phyloP scores from a whole-genome alignment of 2,888 invertebrate genomes.

The Tinea pellionella region DNA sequence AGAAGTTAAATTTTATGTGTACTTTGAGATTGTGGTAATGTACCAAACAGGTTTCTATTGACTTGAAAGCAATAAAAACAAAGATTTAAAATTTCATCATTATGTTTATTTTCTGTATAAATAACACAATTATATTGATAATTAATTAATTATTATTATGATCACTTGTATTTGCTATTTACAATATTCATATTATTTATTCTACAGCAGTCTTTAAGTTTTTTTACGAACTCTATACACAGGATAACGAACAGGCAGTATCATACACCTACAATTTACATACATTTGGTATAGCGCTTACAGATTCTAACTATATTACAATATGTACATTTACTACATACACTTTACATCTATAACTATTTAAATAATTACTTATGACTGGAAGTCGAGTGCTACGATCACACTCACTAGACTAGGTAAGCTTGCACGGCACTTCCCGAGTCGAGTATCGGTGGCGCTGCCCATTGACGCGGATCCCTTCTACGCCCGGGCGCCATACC shows the following conservation, averaged over 20 bases:
- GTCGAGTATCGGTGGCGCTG: conserved; percentile 59
- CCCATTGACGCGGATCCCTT: conserved; percentile 58
- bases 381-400: conserved; percentile 40
- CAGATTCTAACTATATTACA: conserved; percentile 48
- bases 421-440: conserved; percentile 71
- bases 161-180: conserved; percentile 67
- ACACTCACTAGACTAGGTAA: conserved; percentile 73
- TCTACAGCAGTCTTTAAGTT: conserved; percentile 72
- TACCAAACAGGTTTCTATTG: neutral
- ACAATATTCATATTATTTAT: conserved; percentile 53
- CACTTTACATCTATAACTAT: conserved; percentile 17
- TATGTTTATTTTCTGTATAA: conserved; percentile 61
- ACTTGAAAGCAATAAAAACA: neutral
- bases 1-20: too few relatives aligned
- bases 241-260: conserved; percentile 67
- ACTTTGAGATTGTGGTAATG: too few relatives aligned
- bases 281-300: conserved; percentile 69
- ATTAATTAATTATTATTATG: conserved; percentile 56
- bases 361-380: conserved; percentile 52
- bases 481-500: conserved; percentile 67
- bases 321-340: conserved; percentile 56
- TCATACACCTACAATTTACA: conserved; percentile 63
- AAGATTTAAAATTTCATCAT: conserved; percentile 20
- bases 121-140: conserved; percentile 65
- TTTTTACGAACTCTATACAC: conserved; percentile 63